A percentile compares a stretch with the other conserved stretches of the same genome.
Conservation (phyloP, 1,140 invertebrate genomes). For the Cotesia typhae region DNA sequence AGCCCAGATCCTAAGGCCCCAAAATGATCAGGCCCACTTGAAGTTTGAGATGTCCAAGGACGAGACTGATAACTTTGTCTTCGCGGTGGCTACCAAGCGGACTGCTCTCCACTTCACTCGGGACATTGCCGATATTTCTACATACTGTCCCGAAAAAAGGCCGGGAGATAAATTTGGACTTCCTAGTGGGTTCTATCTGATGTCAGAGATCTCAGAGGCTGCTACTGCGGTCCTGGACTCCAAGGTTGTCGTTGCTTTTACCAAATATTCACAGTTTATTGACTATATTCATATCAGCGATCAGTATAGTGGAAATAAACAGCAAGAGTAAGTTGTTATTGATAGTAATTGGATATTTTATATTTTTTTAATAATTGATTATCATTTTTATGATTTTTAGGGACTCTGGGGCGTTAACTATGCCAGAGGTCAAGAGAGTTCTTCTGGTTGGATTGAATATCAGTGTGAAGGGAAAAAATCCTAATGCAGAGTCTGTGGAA, state of each 20-base stretch:
- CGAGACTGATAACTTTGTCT: slow-evolving; percentile 93
- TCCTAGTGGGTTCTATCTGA: slow-evolving; percentile 79
- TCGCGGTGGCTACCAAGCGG: slow-evolving; percentile 92
- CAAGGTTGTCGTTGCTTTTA: slow-evolving; percentile 81
- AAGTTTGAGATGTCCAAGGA: slow-evolving; percentile 88
- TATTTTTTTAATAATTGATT: slow-evolving; percentile 17
- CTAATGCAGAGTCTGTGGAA: slow-evolving; percentile 72
- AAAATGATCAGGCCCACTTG: slow-evolving; percentile 85
- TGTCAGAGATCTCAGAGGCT: slow-evolving; percentile 92
- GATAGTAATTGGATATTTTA: slow-evolving; percentile 9
- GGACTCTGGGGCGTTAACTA: slow-evolving; percentile 69
- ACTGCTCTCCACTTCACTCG: slow-evolving; percentile 84
- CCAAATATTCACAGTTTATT: slow-evolving; percentile 86
- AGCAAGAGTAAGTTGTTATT: slow-evolving; percentile 79
- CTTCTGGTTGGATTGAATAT: slow-evolving; percentile 88
- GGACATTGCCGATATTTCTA: slow-evolving; percentile 93
- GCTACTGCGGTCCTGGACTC: slow-evolving; percentile 83
- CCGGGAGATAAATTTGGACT: slow-evolving; percentile 88
- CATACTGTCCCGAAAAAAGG: slow-evolving; percentile 92
- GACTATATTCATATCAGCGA: slow-evolving; percentile 98
- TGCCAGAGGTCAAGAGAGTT: slow-evolving; percentile 80
- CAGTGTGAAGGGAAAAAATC: slow-evolving; percentile 71
- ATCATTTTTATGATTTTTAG: slow-evolving; percentile 51
- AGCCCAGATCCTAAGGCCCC: slow-evolving; percentile 84
- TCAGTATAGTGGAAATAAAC: slow-evolving; percentile 89